Evolutionary conservation across 2,797 vertebrate genomes (phyloP), one percentile per base, ranked within the genome.

Genomic region (Lagocephalus sceleratus): DNA sequence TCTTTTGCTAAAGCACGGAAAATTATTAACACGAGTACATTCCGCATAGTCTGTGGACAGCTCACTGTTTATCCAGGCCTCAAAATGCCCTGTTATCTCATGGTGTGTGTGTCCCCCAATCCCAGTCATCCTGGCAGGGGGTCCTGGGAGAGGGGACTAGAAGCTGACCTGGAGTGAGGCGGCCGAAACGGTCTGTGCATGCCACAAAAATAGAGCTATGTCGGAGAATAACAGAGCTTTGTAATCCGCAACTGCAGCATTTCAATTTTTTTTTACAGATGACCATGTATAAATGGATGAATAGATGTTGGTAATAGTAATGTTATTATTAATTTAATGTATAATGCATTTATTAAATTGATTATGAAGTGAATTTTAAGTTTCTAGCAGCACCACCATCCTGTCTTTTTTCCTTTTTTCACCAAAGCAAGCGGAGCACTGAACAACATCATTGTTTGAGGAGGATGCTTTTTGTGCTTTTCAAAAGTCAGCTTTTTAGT

Each of bases 121-220:
- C 62, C 60, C 54, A 73, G 61, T 66, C 44, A 64, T 80, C 76
- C 71, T 68, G 55, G 77, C 78, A 71, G 84, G 82, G 81, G 80
- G 75, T 88, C 75, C 86, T 84, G 85, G 76, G 87, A 86, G 82
- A 80, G 85, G 74, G 83, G 78, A 81, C 69, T 65, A 77, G 61
- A 77, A 64, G 54, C 66, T 85, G 84, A 81, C 81, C 79, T 74
- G 72, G 50, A 42, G 51, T 55, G 23, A 48, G 57, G 51, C 66
- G 72, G 66, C 71, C 65, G 60, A 75, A 78, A 81, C 61, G 75
- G 57, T 44, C 50, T 5, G 39, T 16, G 54, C 69, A 25, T 38
- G 61, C 56, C 5, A 0, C 44, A 50, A 51, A 57, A 67, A 42
- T 53, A 51, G 52, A 70, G 65, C 59, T 58, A 19, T 64, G 54